Percentiles rank a stretch among this genome's conserved stretches.
phyloP scores from a whole-genome alignment of 2,888 invertebrate species.

The Peribatodes rhomboidaria region DNA sequence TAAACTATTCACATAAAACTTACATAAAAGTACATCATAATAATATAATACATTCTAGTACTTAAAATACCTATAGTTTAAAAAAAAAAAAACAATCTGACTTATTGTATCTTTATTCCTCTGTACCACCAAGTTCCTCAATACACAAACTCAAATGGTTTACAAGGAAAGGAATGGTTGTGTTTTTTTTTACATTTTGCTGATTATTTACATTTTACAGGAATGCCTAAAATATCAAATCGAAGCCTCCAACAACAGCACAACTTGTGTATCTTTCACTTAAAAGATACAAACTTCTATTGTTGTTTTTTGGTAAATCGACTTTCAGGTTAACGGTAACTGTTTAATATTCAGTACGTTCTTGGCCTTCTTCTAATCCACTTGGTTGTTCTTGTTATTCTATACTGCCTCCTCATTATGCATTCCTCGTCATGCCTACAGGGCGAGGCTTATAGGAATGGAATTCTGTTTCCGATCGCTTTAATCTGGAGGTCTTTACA shows the following conservation, averaged over 20 bases:
- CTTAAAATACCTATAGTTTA: too few relatives aligned
- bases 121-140: background rate
- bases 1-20: too few relatives aligned
- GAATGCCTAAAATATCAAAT: slow-evolving; percentile 31
- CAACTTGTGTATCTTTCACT: slow-evolving; percentile 43
- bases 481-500: slow-evolving; percentile 38
- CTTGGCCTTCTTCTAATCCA: slow-evolving; percentile 54
- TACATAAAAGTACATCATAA: too few relatives aligned
- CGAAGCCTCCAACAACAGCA: slow-evolving; percentile 31
- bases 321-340: slow-evolving; percentile 44
- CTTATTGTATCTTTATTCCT: background rate
- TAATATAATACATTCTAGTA: too few relatives aligned
- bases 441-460: slow-evolving; percentile 40
- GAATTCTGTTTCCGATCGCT: slow-evolving; percentile 42
- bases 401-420: slow-evolving; percentile 54
- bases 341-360: slow-evolving; percentile 57
- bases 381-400: slow-evolving; percentile 53
- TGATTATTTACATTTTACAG: slow-evolving; percentile 9
- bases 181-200: slow-evolving; percentile 3
- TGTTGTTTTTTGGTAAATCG: slow-evolving; percentile 44
- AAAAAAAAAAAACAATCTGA: slow-evolving; percentile 4
- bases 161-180: background rate
- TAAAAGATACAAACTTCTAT: slow-evolving; percentile 36
- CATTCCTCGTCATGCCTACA: slow-evolving; percentile 54
- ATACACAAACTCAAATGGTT: background rate